These are phyloP conservation scores for Periparus ater DNA, from an alignment of 2,797 vertebrate species.

Conservation along the genomic window DNA sequence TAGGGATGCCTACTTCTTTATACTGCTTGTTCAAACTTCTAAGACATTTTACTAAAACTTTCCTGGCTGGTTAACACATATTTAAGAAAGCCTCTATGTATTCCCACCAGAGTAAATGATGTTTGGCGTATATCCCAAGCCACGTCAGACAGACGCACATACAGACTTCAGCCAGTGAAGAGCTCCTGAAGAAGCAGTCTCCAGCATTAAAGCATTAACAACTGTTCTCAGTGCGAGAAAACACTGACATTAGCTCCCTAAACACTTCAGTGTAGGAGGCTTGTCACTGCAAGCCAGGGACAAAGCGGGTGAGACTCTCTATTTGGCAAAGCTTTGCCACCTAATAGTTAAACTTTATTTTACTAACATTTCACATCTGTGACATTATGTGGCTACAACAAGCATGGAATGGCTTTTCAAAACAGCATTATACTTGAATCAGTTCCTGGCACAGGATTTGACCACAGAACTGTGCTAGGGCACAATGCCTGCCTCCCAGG, in stretches of 20 bases:
- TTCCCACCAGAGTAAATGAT: constrained; percentile 40
- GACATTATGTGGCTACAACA: not conserved
- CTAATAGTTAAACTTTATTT: not conserved
- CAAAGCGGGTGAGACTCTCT: not conserved
- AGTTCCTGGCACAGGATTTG: not conserved
- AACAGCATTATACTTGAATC: not conserved
- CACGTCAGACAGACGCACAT: constrained; percentile 16
- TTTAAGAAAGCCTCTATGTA: constrained; percentile 60
- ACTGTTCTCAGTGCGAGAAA: not conserved
- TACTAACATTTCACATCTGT: not conserved
- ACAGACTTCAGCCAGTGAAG: not conserved
- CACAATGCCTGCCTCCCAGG: constrained; percentile 24
- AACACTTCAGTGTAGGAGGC: not conserved
- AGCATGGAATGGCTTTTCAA: constrained; percentile 7
- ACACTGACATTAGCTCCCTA: not conserved
- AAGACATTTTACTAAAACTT: constrained; percentile 44
- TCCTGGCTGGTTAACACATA: constrained; percentile 30
- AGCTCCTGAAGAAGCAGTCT: not conserved
- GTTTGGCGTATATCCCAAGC: not conserved
- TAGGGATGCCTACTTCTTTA: not conserved
- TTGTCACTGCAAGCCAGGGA: not conserved
- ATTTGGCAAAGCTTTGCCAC: not conserved
- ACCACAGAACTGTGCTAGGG: not conserved
- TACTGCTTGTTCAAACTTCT: not conserved
- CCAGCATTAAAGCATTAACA: not conserved